Evolutionary conservation across 2,113 vertebrate genomes (phyloP), one percentile per base, ranked within the genome.

Genomic region (Lonchura striata): DNA sequence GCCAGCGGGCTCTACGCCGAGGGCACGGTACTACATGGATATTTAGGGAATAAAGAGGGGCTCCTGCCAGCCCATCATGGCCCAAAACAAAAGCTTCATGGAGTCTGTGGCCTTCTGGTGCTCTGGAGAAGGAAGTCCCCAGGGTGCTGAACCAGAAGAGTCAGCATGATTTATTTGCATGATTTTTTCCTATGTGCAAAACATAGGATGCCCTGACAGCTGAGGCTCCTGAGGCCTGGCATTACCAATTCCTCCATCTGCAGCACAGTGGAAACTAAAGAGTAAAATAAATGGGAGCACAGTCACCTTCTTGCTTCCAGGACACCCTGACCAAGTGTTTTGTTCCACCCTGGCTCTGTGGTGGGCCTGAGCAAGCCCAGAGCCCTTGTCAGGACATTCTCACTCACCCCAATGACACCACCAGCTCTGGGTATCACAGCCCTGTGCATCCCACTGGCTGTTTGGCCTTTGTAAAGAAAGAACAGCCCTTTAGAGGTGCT

Each of bases 1-100:
- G 13, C 63, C 46, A 79, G 53, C 0, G 0, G 65, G 7, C 2
- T 50, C 20, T 3, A 39, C 0, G 5, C 74, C n/a, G 35, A 94
- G 70, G 42, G 18, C 46, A 44, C 1, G 3, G 37, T 6, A 27
- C n/a, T 56, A 39, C 68, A 39, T 1, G 0, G 42, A 1, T 3
- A 23, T 42, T 78, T 10, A n/a, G 46, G 33, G 39, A 20, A 18
- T 8, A 41, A 53, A n/a, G 21, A 56, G 28, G 33, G 27, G 52
- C 89, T 74, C 39, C 5, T 70, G 82, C 41, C 78, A 91, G 60
- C 65, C 82, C 44, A 30, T 17, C 12, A 11, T 22, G 56, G 52
- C 52, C 21, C 41, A 63, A 74, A 95, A 30, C 68, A 87, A 74
- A 90, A 80, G 27, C 31, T 66, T 57, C 28, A 10, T 30, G 19